phyloP scores from a whole-genome alignment of 2,113 vertebrate genomes.

The Xenopus borealis region DNA sequence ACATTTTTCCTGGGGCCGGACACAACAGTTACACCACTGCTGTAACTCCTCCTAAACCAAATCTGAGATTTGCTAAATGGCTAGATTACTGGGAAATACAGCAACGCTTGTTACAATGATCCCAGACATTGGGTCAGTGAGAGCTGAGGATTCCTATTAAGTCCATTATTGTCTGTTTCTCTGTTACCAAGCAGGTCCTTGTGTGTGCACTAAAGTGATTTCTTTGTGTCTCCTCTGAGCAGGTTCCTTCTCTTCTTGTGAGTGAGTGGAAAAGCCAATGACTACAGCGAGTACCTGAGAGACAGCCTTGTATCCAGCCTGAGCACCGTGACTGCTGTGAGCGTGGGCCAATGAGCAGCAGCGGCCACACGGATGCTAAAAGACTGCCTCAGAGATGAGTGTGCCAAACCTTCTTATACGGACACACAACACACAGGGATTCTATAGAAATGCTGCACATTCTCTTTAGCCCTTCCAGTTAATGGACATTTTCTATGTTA shows the following conservation, averaged over 20 bases:
- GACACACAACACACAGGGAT: constrained; percentile 62
- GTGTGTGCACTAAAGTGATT: no score
- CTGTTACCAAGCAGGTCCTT: no score
- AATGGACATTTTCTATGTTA: constrained; percentile 59
- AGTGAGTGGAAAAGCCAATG: constrained; percentile 10
- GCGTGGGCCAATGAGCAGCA: constrained; percentile 48
- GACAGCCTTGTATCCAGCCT: constrained; percentile 53
- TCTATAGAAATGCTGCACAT: constrained; percentile 68
- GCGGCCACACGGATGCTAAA: constrained; percentile 39
- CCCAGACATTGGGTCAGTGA: no score
- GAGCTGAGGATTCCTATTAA: no score
- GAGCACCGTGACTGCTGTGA: constrained; percentile 54
- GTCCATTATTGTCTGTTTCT: no score
- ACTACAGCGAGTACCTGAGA: constrained; percentile 48
- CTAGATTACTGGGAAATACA: no score
- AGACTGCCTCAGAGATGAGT: constrained; percentile 52
- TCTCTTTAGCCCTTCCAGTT: constrained; percentile 51
- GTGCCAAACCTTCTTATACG: constrained; percentile 61
- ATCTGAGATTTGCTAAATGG: no score
- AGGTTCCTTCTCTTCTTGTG: constrained; percentile 13
- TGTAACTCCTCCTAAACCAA: no score
- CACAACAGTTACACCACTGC: no score
- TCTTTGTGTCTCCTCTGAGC: no score
- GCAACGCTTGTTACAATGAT: no score
- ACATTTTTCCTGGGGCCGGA: no score